Conservation (phyloP, 2,797 vertebrate genomes). For the Neosilurus mollespiculum region DNA sequence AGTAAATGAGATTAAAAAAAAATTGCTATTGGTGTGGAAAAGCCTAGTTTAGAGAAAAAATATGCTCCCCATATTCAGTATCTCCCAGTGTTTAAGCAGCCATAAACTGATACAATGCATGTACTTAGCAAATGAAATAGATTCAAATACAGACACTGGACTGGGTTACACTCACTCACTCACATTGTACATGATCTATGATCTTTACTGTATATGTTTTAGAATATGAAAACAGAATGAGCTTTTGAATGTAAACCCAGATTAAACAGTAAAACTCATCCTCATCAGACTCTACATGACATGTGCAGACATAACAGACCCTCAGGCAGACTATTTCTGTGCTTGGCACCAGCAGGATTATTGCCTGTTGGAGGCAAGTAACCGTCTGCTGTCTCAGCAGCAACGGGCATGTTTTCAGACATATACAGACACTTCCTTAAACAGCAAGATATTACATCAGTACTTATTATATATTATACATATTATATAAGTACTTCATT, state of each 20-base stretch:
- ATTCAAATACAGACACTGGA: background rate
- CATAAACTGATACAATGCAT: background rate
- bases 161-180: background rate
- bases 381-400: slow-evolving; percentile 36
- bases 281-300: background rate
- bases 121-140: background rate
- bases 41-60: too few relatives aligned
- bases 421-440: slow-evolving; percentile 15
- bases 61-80: too few relatives aligned
- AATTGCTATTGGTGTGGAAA: background rate
- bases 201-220: background rate
- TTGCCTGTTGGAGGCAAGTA: slow-evolving; percentile 23
- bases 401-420: slow-evolving; percentile 17
- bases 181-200: background rate
- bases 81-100: too few relatives aligned
- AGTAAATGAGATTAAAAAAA: background rate
- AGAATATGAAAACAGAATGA: background rate
- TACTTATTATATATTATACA: background rate
- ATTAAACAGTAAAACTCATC: background rate
- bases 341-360: slow-evolving; percentile 38
- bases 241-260: slow-evolving; percentile 3
- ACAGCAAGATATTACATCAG: slow-evolving; percentile 3
- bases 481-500: slow-evolving; percentile 8
- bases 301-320: background rate
- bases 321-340: slow-evolving; percentile 36